These are phyloP conservation scores for Lithobates pipiens DNA, from an alignment of 2,797 vertebrate species.

Conservation along the genomic window DNA sequence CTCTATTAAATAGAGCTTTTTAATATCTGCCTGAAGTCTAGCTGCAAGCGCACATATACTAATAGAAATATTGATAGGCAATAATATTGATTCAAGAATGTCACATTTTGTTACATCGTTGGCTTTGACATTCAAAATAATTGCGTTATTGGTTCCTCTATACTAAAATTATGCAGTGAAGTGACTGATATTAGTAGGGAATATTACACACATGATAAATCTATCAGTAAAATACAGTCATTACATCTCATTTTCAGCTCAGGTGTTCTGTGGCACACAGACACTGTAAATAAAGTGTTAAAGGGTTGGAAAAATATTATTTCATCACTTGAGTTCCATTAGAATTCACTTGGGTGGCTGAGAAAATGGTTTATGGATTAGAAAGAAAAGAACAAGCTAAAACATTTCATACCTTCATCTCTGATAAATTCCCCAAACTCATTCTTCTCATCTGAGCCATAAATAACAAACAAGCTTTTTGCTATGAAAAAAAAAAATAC, in stretches of 20 bases:
- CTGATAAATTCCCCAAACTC: conserved; percentile 89
- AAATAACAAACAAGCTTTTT: conserved; percentile 86
- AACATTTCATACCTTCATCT: conserved; percentile 88
- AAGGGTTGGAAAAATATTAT: conserved; percentile 86
- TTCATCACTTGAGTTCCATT: conserved; percentile 87
- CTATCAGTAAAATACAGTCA: conserved; percentile 3
- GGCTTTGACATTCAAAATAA: background rate
- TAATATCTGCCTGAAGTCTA: too few species aligned
- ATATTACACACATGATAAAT: conserved; percentile 2
- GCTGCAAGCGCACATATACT: background rate
- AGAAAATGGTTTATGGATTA: conserved; percentile 90
- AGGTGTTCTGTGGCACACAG: conserved; percentile 63
- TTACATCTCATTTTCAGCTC: conserved; percentile 21
- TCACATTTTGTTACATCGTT: background rate
- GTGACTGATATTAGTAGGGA: background rate
- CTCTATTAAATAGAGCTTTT: too few species aligned
- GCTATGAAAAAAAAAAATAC: conserved; percentile 72
- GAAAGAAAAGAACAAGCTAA: conserved; percentile 86
- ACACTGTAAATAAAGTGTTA: conserved; percentile 82
- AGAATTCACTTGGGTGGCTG: conserved; percentile 89
- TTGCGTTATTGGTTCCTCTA: background rate
- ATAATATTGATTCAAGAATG: background rate
- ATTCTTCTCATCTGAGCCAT: conserved; percentile 86
- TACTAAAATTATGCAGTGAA: background rate
- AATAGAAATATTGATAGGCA: background rate